Evolutionary conservation across 2,888 invertebrate genomes (phyloP), one percentile per base, ranked within the genome.

Genomic region (Chaitophorus viminalis): DNA sequence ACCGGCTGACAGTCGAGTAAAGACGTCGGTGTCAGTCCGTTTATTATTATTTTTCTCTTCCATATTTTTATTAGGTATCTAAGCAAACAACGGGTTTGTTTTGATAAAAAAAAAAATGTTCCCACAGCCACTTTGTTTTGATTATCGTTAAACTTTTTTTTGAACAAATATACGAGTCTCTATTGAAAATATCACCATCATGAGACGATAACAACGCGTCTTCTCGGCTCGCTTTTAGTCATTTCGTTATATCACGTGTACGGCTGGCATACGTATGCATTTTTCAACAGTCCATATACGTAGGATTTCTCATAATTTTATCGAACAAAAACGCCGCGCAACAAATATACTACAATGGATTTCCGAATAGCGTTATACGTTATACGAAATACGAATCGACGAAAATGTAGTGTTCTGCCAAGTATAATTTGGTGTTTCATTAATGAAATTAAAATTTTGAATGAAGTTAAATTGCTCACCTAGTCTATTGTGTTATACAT

Each of bases 41-140:
- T 68, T 68, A 68, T 68, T 76, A n/a, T 77, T 77, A 29, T 29
- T 17, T 77, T 46, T 3, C 77, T 17, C 29, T n/a, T 18, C 9
- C 25, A 31, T 77, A 52, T 77, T 77, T 77, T 77, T 54, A 46
- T 33, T 79, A 72, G 79, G 72, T 54, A 39, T 86, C 77, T 79
- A 86, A 79, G 79, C 70, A 52, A 79, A 86, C 78, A 72, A 72
- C 72, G 68, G 78, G 29, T 72, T 70, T 86, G 29, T 86, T 86
- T 70, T 86, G 86, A 79, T 86, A 86, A 86, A 46, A 46, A 46
- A n/a, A 46, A 46, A 46, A 60, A 72, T 46, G 21, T 86, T 86
- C 86, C 86, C 86, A 86, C 86, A 86, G 60, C 86, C 52, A 79
- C 70, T 78, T 29, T 86, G 86, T 86, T 86, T 29, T 85, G 77